Conservation (phyloP, 2,113 vertebrate genomes). For the Erpornis zantholeuca region DNA sequence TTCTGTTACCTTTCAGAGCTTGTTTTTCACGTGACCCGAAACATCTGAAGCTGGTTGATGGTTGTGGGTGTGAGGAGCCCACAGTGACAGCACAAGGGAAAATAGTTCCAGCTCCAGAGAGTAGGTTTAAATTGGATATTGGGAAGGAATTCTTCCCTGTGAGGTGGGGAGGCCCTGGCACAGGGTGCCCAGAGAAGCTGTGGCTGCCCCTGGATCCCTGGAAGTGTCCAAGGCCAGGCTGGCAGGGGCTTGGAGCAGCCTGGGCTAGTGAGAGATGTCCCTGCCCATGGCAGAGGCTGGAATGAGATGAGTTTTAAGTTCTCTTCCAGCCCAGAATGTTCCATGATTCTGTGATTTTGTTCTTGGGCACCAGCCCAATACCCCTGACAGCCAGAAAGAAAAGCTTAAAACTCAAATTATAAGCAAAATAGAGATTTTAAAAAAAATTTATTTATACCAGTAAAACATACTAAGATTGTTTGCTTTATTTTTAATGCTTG, state of each 20-base stretch:
- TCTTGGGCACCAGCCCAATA: too few relatives aligned
- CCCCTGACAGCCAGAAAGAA: accelerated
- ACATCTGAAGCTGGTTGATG: not conserved
- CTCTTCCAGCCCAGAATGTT: not conserved
- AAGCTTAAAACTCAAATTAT: not conserved
- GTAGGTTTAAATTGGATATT: not conserved
- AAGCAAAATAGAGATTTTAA: not conserved
- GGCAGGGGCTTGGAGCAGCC: accelerated
- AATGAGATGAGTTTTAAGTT: not conserved
- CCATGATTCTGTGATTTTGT: not conserved
- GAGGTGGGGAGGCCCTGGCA: accelerated
- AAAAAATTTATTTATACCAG: not conserved
- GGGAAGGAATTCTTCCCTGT: accelerated
- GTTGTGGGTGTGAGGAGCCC: not conserved
- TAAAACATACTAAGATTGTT: not conserved
- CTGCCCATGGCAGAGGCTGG: not conserved
- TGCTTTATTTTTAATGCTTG: not conserved
- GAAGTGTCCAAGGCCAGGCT: accelerated
- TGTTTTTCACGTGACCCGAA: not conserved
- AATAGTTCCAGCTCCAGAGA: too few relatives aligned
- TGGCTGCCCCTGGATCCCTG: not conserved
- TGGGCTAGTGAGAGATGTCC: accelerated
- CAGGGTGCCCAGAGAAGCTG: not conserved
- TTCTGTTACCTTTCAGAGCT: not conserved
- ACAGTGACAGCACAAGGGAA: too few relatives aligned